Conservation (phyloP, 1,140 invertebrate species). For the Nautilus pompilius region DNA sequence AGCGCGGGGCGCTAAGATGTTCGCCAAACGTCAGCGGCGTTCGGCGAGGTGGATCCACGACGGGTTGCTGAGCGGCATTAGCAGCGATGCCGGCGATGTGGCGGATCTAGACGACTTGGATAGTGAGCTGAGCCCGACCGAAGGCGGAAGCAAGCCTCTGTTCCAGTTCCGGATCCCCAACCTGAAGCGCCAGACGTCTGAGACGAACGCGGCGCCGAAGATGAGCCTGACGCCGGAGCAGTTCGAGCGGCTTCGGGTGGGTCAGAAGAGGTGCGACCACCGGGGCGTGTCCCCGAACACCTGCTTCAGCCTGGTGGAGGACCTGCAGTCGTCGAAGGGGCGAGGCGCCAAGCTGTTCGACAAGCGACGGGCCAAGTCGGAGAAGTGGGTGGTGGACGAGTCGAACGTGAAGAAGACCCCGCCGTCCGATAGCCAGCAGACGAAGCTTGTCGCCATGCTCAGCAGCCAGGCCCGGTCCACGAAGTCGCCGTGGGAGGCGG, state of each 20-base stretch:
- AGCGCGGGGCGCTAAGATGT: conserved; percentile 92
- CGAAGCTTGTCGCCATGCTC: conserved; percentile 44
- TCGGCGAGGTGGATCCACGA: conserved; percentile 93
- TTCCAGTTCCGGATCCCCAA: conserved; percentile 37
- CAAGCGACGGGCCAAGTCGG: conserved; percentile 77
- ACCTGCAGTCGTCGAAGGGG: conserved; percentile 38
- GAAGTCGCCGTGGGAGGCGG: conserved; percentile 73
- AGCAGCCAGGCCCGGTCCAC: conserved; percentile 61
- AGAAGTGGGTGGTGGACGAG: conserved; percentile 84
- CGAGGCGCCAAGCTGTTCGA: conserved; percentile 79
- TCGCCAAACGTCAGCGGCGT: conserved; percentile 87
- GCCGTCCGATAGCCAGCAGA: conserved; percentile 11
- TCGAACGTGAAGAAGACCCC: conserved; percentile 49
- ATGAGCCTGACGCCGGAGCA: conserved; percentile 37
- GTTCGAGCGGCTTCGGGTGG: conserved; percentile 31
- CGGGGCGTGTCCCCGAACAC: conserved; percentile 25
- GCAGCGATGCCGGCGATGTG: conserved; percentile 57
- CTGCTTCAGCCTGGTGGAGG: conserved; percentile 34
- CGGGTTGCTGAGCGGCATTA: conserved; percentile 71
- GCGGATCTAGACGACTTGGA: conserved; percentile 29
- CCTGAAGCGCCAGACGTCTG: conserved; percentile 23
- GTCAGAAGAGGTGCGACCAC: conserved; percentile 30
- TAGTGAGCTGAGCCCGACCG: conserved; percentile 24
- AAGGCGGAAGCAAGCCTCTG: conserved; percentile 30
- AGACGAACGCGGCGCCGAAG: conserved; percentile 20